Base-by-base conservation (phyloP, 2,113 vertebrate genomes). In the Oceanodroma tethys region DNA sequence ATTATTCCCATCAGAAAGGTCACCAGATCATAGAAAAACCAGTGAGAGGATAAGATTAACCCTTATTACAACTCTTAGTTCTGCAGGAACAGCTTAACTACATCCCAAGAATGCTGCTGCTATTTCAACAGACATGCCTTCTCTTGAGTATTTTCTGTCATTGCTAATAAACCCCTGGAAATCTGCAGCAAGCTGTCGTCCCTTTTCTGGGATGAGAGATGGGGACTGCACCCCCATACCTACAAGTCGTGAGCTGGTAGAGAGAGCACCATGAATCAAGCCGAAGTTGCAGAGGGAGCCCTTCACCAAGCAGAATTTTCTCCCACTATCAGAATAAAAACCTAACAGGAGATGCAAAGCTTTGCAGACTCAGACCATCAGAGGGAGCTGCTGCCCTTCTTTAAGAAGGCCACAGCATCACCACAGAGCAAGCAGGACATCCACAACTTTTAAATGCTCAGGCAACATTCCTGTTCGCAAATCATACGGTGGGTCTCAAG, bases 381-480 rank as follows among this genome's bases (percentile, higher is more conserved):
- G 97, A 97, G 97, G 97, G 97, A 96, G 97, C 96, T 97, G 94
- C 95, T 96, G 93, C 59, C 91, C 82, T 97, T 97, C 93, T 70
- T 76, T 83, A 96, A 23, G 38, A 68, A 43, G 67, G 63, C 56
- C 36, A 73, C 56, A 72, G 80, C 27, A 60, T 12, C 78, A 53
- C 13, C n/a, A 47, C 18, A 63, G 29, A 75, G 48, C 65, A 71
- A 7, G 19, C 26, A 92, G 62, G 88, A 84, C 78, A n/a, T 2
- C 0, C 1, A 36, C 58, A 96, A 97, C 88, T 97, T 97, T 47
- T 40, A 83, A 85, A 84, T 2, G 56, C 45, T 75, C 56, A 17
- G 42, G 60, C 48, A 91, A 58, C 27, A 7, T n/a, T 81, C 48
- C 43, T 70, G 40, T 4, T 91, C 16, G 43, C 53, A 85, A 78